Percentiles rank a stretch among this genome's conserved stretches.
Conservation (phyloP, 1,140 invertebrate genomes). For the Drosophila serrata region DNA sequence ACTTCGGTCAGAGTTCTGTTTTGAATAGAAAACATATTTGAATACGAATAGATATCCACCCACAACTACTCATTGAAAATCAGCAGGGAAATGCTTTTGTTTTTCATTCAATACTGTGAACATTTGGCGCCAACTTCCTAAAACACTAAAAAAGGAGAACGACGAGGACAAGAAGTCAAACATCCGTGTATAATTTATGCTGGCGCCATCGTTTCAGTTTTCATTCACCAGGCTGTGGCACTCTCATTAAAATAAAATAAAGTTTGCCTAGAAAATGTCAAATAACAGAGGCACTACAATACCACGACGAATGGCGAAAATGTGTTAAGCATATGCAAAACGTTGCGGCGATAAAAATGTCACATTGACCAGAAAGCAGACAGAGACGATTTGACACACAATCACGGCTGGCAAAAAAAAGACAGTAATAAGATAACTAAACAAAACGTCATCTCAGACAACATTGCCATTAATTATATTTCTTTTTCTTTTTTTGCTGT, state of each 20-base stretch:
- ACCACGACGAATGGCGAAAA: slow-evolving; percentile 37
- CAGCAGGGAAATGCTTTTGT: slow-evolving; percentile 12
- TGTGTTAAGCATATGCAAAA: slow-evolving; percentile 62
- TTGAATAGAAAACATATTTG: slow-evolving; percentile 22
- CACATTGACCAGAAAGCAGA: slow-evolving; percentile 31
- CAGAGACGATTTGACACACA: slow-evolving; percentile 23
- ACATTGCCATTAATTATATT: slow-evolving; percentile 50
- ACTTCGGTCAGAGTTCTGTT: neutral
- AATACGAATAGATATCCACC: slow-evolving; percentile 21
- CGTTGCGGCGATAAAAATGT: slow-evolving; percentile 28
- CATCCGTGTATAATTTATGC: slow-evolving; percentile 49
- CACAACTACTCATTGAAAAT: slow-evolving; percentile 7
- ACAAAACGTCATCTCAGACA: slow-evolving; percentile 24
- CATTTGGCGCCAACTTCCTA: slow-evolving; percentile 26
- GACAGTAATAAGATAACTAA: slow-evolving; percentile 35
- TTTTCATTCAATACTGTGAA: slow-evolving; percentile 28
- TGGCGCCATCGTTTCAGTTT: slow-evolving; percentile 46
- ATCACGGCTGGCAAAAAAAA: slow-evolving; percentile 7
- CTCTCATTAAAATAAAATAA: slow-evolving; percentile 57
- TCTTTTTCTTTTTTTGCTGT: slow-evolving; percentile 24
- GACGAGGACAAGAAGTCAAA: slow-evolving; percentile 30
- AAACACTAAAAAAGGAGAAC: slow-evolving; percentile 27
- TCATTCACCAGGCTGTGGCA: slow-evolving; percentile 19
- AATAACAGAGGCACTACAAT: slow-evolving; percentile 6
- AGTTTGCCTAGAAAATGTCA: slow-evolving; percentile 27